A percentile compares a stretch with the other conserved stretches of the same genome.
Conservation (phyloP, 2,113 vertebrate genomes). For the Tupaia tana region DNA sequence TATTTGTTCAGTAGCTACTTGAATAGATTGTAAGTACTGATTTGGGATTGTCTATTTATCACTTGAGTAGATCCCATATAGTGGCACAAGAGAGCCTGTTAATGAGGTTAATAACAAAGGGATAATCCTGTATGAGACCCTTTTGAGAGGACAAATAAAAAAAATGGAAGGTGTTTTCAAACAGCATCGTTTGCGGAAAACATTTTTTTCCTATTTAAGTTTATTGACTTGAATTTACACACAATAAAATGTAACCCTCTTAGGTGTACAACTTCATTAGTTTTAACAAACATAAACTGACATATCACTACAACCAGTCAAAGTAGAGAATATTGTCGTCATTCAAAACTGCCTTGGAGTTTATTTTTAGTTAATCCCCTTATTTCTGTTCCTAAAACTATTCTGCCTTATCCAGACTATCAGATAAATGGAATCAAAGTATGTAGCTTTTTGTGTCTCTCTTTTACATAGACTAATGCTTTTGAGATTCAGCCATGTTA, state of each 20-base stretch:
- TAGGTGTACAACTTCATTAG: background rate
- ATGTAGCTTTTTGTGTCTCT: background rate
- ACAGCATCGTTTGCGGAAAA: background rate
- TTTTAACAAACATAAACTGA: background rate
- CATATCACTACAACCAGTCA: background rate
- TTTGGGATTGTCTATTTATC: background rate
- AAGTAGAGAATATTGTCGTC: background rate
- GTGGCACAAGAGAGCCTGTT: background rate
- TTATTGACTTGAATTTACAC: constrained; percentile 16
- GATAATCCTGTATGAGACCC: background rate
- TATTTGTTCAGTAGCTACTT: background rate
- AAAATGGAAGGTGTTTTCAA: background rate
- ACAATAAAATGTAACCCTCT: background rate
- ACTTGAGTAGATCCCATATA: background rate
- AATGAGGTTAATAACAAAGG: constrained; percentile 24
- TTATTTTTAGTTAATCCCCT: background rate
- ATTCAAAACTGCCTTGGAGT: background rate
- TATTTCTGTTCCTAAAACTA: background rate
- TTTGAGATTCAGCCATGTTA: background rate
- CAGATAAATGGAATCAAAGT: background rate
- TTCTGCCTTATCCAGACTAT: constrained; percentile 29
- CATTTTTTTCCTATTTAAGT: background rate
- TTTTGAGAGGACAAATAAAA: background rate
- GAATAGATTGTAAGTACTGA: background rate
- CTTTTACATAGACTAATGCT: background rate